phyloP scores from a whole-genome alignment of 2,888 invertebrate genomes.

The Tuberolachnus salignus region DNA sequence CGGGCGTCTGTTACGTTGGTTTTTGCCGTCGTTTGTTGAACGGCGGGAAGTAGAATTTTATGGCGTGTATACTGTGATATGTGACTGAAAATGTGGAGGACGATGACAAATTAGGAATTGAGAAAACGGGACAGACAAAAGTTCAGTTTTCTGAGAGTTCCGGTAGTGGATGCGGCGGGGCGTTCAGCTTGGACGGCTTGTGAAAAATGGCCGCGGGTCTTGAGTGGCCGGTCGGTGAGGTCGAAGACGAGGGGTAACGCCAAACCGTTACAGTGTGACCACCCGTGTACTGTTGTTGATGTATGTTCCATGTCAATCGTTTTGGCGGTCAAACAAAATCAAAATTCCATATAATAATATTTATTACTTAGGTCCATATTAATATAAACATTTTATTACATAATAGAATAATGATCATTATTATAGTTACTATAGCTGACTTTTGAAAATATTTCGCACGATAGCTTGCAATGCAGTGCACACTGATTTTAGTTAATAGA shows the following conservation, averaged over 20 bases:
- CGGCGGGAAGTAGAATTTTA: not conserved
- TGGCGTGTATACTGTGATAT: not conserved
- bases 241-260: slow-evolving; percentile 41
- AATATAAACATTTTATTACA: too few relatives aligned
- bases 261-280: slow-evolving; percentile 39
- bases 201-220: slow-evolving; percentile 38
- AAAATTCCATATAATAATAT: too few relatives aligned
- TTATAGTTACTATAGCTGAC: too few relatives aligned
- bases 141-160: not conserved
- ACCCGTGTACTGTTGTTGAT: not conserved
- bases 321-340: too few relatives aligned
- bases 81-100: not conserved
- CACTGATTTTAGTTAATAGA: too few relatives aligned
- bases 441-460: too few relatives aligned
- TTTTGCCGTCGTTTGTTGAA: not conserved
- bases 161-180: not conserved
- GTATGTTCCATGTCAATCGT: slow-evolving; percentile 13
- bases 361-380: too few relatives aligned
- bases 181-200: not conserved
- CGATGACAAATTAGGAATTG: not conserved
- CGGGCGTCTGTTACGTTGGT: not conserved
- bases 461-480: too few relatives aligned
- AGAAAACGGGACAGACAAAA: not conserved
- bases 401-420: too few relatives aligned
- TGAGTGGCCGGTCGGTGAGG: not conserved